Percentiles rank a stretch among this genome's conserved stretches.
Evolutionary conservation across 2,113 vertebrate genomes (phyloP).

Genomic region (Turdus rufiventris): DNA sequence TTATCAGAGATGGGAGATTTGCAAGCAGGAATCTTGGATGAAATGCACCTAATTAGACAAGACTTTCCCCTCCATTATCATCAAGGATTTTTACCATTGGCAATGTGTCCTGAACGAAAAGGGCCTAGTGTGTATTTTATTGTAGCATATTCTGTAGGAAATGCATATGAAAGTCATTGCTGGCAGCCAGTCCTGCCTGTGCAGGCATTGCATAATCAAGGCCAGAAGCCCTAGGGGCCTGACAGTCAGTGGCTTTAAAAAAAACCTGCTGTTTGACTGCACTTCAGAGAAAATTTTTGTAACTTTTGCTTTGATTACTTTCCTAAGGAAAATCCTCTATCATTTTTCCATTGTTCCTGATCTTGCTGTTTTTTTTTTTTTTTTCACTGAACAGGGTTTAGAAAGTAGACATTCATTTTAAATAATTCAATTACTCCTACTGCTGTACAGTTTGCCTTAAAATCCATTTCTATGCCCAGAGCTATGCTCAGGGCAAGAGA

Average conservation of each 20-base stretch:
- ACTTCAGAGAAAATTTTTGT: not conserved
- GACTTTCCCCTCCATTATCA: not conserved
- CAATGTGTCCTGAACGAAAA: not conserved
- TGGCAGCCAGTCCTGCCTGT: not conserved
- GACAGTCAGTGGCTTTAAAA: not conserved
- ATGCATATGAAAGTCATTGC: not conserved
- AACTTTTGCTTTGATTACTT: not conserved
- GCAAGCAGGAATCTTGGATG: not conserved
- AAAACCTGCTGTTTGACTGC: not conserved
- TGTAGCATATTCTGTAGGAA: not conserved
- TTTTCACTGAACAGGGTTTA: not conserved
- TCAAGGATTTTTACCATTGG: not conserved
- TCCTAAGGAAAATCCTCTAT: not conserved
- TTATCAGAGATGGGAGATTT: conserved; percentile 31
- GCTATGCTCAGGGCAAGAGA: conserved; percentile 40
- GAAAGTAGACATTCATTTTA: conserved; percentile 40
- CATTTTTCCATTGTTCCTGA: not conserved
- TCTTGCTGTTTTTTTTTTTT: not conserved
- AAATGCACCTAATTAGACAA: conserved; percentile 3
- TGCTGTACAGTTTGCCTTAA: conserved; percentile 29
- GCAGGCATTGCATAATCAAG: not conserved
- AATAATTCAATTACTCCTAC: conserved; percentile 55
- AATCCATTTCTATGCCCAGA: conserved; percentile 39
- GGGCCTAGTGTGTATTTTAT: not conserved
- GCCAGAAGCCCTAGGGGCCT: not conserved